Evolutionary conservation across 2,797 vertebrate species (phyloP), one percentile per base, ranked within the genome.

Genomic region (Eulemur coronatus): DNA sequence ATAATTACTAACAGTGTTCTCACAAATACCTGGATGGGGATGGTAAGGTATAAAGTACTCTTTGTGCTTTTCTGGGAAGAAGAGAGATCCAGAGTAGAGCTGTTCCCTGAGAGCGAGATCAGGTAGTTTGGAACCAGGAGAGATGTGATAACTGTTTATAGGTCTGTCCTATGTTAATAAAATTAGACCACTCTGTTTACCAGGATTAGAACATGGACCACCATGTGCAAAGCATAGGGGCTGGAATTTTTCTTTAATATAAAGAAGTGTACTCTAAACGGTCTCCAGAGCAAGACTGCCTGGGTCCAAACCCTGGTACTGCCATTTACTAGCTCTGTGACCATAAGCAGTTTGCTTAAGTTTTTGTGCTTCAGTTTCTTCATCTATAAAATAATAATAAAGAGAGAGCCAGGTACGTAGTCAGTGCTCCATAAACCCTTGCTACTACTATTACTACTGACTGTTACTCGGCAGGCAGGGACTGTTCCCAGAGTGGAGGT

Each of bases 51-150:
- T 30, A 89, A 92, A 89, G 57, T 15, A 35, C 30, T 52, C 57
- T 84, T 92, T 84, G 73, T 85, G 88, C n/a, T 95, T 95, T 85
- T 69, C 75, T 75, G 63, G 43, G 43, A 87, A 30, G 38, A 90
- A 92, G 24, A 65, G 59, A 76, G 73, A 85, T 35, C 78, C 55
- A 72, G 79, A n/a, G 33, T 38, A 55, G 26, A 80, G 38, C 2
- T 52, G 65, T 8, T 72, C 61, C n/a, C 73, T 7, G 15, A 79
- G 2, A 85, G 82, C 22, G 5, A 82, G 43, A 55, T 4, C 24
- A 59, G 10, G 10, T 46, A 12, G 46, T 79, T 84, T 75, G 24
- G 43, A 96, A 67, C 10, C 28, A 48, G 70, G 33, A 92, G 13
- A 95, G 48, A 86, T 3, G 6, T 48, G 72, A 69, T 57, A 61